A percentile compares a stretch with the other conserved stretches of the same genome.
phyloP scores from a whole-genome alignment of 2,797 vertebrate species.

The Decapterus maruadsi region DNA sequence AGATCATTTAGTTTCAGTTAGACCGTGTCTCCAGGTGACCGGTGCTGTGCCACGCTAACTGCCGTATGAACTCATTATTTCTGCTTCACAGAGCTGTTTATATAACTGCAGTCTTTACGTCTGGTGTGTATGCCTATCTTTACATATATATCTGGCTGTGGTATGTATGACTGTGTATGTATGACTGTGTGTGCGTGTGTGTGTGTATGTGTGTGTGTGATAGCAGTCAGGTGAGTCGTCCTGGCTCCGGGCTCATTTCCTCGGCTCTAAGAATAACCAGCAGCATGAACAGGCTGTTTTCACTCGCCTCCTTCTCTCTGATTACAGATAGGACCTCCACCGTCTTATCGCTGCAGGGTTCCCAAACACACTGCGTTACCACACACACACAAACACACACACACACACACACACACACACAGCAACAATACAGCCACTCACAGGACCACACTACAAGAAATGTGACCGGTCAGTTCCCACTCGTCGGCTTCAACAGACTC shows the following conservation, averaged over 20 bases:
- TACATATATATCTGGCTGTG: not conserved
- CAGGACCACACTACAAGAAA: not conserved
- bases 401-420: not conserved
- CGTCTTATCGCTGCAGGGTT: slow-evolving; percentile 33
- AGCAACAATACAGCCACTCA: not conserved
- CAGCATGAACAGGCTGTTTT: slow-evolving; percentile 47
- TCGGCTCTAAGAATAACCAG: slow-evolving; percentile 57
- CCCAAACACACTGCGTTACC: slow-evolving; percentile 5
- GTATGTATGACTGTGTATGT: slow-evolving; percentile 4
- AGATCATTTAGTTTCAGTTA: no score
- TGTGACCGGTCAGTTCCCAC: not conserved
- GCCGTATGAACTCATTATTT: not conserved
- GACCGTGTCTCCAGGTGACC: no score
- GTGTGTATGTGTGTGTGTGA: slow-evolving; percentile 4
- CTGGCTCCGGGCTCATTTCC: slow-evolving; percentile 60
- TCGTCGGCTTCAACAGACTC: not conserved
- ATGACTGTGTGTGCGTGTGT: slow-evolving; percentile 6
- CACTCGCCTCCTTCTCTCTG: slow-evolving; percentile 15
- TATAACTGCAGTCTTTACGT: slow-evolving; percentile 5
- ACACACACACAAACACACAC: not conserved
- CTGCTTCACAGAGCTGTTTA: slow-evolving; percentile 14
- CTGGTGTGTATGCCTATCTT: not conserved
- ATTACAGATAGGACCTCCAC: slow-evolving; percentile 45
- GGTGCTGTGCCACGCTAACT: not conserved
- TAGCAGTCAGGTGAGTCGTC: slow-evolving; percentile 46